phyloP scores from a whole-genome alignment of 2,113 vertebrate species.

The Amblyopsis rosae region DNA sequence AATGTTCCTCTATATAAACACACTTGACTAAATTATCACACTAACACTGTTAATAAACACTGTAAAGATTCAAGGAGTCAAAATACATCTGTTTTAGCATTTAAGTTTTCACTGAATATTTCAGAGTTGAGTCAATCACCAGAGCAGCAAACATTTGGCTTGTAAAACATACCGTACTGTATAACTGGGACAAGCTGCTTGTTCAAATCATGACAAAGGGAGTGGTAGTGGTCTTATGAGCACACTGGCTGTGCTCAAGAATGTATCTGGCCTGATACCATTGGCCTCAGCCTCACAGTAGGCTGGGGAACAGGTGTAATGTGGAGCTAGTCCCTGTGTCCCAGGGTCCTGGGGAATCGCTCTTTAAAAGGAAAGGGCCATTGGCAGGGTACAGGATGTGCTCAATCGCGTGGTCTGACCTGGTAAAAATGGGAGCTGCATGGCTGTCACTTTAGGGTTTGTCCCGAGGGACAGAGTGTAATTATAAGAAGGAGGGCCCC shows the following conservation, averaged over 20 bases:
- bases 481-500: conserved; percentile 76
- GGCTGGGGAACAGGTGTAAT: conserved; percentile 75
- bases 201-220: conserved; percentile 23
- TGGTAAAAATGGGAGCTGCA: conserved; percentile 75
- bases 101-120: conserved; percentile 41
- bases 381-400: conserved; percentile 63
- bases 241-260: conserved; percentile 40
- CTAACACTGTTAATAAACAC: conserved; percentile 25
- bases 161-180: conserved; percentile 19
- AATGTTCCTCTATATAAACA: too few species aligned
- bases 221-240: background rate
- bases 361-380: conserved; percentile 77
- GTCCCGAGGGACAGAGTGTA: conserved; percentile 75
- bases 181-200: conserved; percentile 16
- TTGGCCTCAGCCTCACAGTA: conserved; percentile 60
- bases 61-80: conserved; percentile 40
- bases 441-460: conserved; percentile 70
- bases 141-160: conserved; percentile 57
- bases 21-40: too few species aligned
- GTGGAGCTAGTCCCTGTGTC: conserved; percentile 72
- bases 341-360: conserved; percentile 69
- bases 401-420: conserved; percentile 72
- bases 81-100: conserved; percentile 59
- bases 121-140: conserved; percentile 41
- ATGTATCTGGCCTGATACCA: conserved; percentile 12